These are phyloP conservation scores for Neosilurus mollespiculum DNA, from an alignment of 2,797 vertebrate species.

Conservation along the genomic window DNA sequence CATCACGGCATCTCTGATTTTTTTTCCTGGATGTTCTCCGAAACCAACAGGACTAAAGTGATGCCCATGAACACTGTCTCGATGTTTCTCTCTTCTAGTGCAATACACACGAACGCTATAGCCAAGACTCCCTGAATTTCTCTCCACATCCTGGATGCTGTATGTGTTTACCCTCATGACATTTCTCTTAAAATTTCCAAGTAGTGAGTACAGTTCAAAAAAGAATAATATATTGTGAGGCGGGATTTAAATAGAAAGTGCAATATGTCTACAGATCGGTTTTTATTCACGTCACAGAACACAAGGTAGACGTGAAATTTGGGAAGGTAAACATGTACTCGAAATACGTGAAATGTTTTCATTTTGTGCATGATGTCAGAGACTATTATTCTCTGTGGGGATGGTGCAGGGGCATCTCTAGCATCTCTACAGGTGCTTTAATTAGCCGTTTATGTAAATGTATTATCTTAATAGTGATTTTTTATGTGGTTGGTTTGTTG, in stretches of 20 bases:
- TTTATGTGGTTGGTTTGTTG: conserved; percentile 63
- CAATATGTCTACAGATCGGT: conserved; percentile 56
- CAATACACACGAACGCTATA: not conserved
- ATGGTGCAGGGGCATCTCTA: not conserved
- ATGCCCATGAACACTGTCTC: not conserved
- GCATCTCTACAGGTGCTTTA: not conserved
- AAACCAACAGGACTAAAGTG: not conserved
- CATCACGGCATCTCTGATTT: not conserved
- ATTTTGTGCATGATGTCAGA: not conserved
- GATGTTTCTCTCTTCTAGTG: conserved; percentile 8
- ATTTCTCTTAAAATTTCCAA: conserved; percentile 19
- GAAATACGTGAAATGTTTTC: not conserved
- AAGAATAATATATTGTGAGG: conserved; percentile 39
- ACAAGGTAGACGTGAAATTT: conserved; percentile 17
- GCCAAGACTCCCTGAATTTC: not conserved
- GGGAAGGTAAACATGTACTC: not conserved
- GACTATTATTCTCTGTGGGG: not conserved
- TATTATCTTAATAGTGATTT: conserved; percentile 38
- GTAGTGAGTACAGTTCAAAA: conserved; percentile 39
- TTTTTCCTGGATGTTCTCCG: conserved; percentile 3
- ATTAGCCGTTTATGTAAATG: conserved; percentile 19
- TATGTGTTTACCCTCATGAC: conserved; percentile 21
- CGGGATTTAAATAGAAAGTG: conserved; percentile 62
- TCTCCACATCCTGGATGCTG: not conserved
- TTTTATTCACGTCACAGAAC: conserved; percentile 32